phyloP scores from a whole-genome alignment of 2,113 vertebrate genomes.

The Cyanoramphus novaezelandiae region DNA sequence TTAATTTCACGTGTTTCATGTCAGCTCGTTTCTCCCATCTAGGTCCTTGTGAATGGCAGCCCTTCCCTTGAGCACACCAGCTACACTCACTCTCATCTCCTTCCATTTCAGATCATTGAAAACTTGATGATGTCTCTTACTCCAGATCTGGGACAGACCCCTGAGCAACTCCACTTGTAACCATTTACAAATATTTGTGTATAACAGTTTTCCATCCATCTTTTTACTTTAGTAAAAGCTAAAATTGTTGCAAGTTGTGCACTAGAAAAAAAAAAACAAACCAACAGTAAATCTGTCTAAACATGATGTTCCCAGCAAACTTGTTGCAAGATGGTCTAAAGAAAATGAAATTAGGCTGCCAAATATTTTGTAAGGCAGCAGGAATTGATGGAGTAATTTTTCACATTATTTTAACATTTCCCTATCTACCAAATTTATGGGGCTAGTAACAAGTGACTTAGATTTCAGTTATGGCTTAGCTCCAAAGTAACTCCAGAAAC shows the following conservation, averaged over 20 bases:
- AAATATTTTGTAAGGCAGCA: conserved; percentile 11
- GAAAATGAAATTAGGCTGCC: neutral
- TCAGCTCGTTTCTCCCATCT: neutral
- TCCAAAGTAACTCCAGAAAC: neutral
- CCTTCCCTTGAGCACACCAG: neutral
- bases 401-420: neutral
- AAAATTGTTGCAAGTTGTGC: neutral
- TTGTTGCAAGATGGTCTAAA: neutral
- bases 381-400: neutral
- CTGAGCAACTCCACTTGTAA: neutral
- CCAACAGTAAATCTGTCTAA: neutral
- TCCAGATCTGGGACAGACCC: neutral
- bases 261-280: neutral
- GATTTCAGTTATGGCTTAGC: neutral
- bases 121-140: neutral
- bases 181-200: neutral
- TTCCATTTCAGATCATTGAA: neutral
- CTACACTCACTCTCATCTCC: rapidly evolving
- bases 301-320: neutral
- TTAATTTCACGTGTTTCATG: neutral
- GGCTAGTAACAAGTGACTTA: neutral
- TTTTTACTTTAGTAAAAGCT: neutral
- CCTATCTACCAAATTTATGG: neutral
- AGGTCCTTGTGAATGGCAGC: neutral
- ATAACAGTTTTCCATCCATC: neutral